Conservation (phyloP, 2,113 vertebrate genomes). For the Andinoacara biseriatus region DNA sequence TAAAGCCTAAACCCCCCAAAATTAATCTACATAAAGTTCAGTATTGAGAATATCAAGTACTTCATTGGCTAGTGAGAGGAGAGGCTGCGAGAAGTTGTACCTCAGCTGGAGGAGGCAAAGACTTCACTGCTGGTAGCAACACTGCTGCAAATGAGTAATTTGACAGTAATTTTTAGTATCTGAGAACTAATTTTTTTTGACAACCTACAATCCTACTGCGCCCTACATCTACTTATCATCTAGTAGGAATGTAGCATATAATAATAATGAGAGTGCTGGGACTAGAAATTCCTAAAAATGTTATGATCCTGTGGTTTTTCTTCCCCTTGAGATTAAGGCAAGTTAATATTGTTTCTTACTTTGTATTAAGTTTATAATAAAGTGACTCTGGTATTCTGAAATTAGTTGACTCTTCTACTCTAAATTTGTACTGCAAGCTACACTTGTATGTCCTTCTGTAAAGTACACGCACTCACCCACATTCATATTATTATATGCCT, state of each 20-base stretch:
- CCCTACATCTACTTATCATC: slow-evolving; percentile 6
- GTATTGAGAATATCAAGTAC: neutral
- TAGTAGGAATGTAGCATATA: neutral
- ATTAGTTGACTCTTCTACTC: neutral
- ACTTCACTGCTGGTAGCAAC: neutral
- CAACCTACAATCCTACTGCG: neutral
- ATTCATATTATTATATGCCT: no score
- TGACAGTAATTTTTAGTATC: neutral
- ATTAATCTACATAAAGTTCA: neutral
- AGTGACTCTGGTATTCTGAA: neutral
- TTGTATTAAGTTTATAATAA: neutral
- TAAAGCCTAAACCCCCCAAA: fast-evolving
- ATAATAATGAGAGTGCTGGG: neutral
- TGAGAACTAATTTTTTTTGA: neutral
- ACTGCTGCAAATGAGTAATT: neutral
- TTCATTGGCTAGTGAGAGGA: neutral
- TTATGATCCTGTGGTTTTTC: neutral
- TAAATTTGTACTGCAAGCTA: neutral
- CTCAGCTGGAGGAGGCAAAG: neutral
- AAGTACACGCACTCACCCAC: neutral
- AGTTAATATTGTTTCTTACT: neutral
- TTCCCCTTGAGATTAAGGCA: neutral
- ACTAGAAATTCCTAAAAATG: neutral
- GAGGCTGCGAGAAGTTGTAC: neutral
- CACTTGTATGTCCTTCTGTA: neutral